phyloP scores from a whole-genome alignment of 2,888 invertebrate genomes.

The Plemyria rubiginata region DNA sequence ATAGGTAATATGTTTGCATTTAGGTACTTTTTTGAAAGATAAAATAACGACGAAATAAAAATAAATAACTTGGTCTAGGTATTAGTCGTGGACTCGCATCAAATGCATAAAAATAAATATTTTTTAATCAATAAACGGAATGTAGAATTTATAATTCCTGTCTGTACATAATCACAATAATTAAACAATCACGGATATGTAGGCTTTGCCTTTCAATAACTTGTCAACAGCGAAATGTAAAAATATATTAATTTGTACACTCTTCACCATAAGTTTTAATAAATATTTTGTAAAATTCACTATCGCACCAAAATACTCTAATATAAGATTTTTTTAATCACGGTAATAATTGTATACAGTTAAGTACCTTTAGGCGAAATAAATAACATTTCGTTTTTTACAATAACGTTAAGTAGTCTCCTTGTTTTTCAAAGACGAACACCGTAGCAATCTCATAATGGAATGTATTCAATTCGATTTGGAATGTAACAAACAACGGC shows the following conservation, averaged over 20 bases:
- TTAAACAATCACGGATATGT: slow-evolving; percentile 77
- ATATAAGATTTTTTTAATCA: slow-evolving; percentile 66
- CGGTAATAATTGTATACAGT: slow-evolving; percentile 65
- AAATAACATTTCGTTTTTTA: slow-evolving; percentile 61
- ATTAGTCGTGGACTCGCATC: slow-evolving; percentile 84
- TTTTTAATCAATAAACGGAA: slow-evolving; percentile 71
- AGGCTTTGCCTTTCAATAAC: slow-evolving; percentile 80
- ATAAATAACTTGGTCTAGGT: slow-evolving; percentile 69
- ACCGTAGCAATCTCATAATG: slow-evolving; percentile 61
- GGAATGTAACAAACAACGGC: slow-evolving; percentile 61
- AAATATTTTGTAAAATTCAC: slow-evolving; percentile 82
- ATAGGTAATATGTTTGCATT: slow-evolving; percentile 46
- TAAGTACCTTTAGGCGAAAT: slow-evolving; percentile 73
- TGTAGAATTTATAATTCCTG: slow-evolving; percentile 83
- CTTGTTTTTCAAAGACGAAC: slow-evolving; percentile 76
- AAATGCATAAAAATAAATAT: slow-evolving; percentile 75
- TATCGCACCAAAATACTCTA: slow-evolving; percentile 84
- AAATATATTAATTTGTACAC: slow-evolving; percentile 85
- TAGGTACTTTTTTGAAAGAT: slow-evolving; percentile 49
- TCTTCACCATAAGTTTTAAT: slow-evolving; percentile 68
- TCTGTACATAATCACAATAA: slow-evolving; percentile 80
- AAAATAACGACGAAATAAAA: slow-evolving; percentile 63
- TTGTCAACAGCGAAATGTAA: slow-evolving; percentile 82
- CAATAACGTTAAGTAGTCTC: slow-evolving; percentile 69
- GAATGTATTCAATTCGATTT: slow-evolving; percentile 67